These are phyloP conservation scores for Chelonoidis abingdonii DNA, from an alignment of 2,113 vertebrate species.

Conservation along the genomic window DNA sequence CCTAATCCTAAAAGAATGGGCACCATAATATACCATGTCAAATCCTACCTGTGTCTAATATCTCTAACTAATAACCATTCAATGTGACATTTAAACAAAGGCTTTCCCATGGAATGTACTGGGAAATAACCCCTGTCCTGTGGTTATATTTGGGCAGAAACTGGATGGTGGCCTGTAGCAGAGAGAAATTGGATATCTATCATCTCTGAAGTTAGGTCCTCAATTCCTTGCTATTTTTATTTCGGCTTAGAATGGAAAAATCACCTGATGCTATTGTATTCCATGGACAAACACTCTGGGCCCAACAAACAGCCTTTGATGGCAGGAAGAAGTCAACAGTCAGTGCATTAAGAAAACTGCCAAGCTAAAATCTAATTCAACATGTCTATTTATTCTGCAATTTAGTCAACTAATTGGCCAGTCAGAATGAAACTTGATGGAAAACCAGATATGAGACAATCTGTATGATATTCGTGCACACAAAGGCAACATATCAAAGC, in stretches of 20 bases:
- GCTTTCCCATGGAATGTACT: not conserved
- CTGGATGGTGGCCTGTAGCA: accelerated
- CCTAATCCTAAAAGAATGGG: not conserved
- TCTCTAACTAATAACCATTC: not conserved
- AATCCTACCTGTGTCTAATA: not conserved
- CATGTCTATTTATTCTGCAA: slow-evolving; percentile 31
- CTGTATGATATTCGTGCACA: accelerated
- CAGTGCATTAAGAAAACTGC: not conserved
- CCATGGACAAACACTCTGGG: not conserved
- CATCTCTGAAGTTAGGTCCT: not conserved
- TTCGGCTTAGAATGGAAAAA: accelerated
- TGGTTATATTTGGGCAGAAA: not conserved
- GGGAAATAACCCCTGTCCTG: not conserved
- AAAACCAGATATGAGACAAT: not conserved
- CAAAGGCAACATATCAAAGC: not conserved
- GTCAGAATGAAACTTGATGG: not conserved
- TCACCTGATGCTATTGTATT: accelerated
- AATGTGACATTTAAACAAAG: not conserved
- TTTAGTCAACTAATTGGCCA: slow-evolving; percentile 7
- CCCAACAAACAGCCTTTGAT: not conserved
- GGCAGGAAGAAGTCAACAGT: not conserved
- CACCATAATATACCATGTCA: not conserved
- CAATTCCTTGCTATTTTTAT: accelerated
- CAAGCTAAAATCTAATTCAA: slow-evolving; percentile 24
- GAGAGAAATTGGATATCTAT: not conserved